Percentiles rank a stretch among this genome's conserved stretches.
Conservation (phyloP, 2,888 invertebrate genomes). For the Hyppa rectilinea region DNA sequence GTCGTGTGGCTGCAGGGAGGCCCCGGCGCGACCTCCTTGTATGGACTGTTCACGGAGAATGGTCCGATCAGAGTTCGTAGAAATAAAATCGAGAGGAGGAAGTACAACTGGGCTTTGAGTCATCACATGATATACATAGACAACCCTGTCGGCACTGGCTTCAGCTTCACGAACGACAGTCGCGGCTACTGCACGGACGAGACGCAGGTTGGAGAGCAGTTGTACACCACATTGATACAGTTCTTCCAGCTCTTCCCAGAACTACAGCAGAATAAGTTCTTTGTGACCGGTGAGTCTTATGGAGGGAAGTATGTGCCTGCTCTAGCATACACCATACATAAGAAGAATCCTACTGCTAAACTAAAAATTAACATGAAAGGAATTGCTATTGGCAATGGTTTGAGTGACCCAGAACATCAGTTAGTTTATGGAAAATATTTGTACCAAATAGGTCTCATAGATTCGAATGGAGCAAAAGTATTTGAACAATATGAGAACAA, state of each 20-base stretch:
- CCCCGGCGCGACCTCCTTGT: constrained; percentile 95
- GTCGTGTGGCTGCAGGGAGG: constrained; percentile 97
- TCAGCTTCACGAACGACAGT: constrained; percentile 95
- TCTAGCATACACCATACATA: constrained; percentile 93
- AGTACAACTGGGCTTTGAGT: constrained; percentile 95
- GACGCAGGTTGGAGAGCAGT: constrained; percentile 94
- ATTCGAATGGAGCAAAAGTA: constrained; percentile 90
- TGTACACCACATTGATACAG: constrained; percentile 94
- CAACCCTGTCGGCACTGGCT: constrained; percentile 98
- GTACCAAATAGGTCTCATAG: constrained; percentile 94
- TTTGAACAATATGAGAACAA: constrained; percentile 92
- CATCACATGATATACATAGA: constrained; percentile 97
- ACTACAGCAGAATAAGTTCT: constrained; percentile 94
- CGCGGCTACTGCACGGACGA: constrained; percentile 95
- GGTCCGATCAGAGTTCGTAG: constrained; percentile 91
- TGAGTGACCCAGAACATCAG: constrained; percentile 95
- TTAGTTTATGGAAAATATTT: constrained; percentile 94
- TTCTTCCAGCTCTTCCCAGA: constrained; percentile 96
- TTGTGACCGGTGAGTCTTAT: constrained; percentile 97
- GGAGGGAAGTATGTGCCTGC: constrained; percentile 95
- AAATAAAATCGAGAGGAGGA: constrained; percentile 89
- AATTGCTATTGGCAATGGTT: constrained; percentile 94
- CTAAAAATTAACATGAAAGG: constrained; percentile 94
- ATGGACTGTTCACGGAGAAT: constrained; percentile 96
- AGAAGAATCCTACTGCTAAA: constrained; percentile 91